Evolutionary conservation across 2,797 vertebrate species (phyloP), one percentile per base, ranked within the genome.

Genomic region (Onychomys leucogaster): DNA sequence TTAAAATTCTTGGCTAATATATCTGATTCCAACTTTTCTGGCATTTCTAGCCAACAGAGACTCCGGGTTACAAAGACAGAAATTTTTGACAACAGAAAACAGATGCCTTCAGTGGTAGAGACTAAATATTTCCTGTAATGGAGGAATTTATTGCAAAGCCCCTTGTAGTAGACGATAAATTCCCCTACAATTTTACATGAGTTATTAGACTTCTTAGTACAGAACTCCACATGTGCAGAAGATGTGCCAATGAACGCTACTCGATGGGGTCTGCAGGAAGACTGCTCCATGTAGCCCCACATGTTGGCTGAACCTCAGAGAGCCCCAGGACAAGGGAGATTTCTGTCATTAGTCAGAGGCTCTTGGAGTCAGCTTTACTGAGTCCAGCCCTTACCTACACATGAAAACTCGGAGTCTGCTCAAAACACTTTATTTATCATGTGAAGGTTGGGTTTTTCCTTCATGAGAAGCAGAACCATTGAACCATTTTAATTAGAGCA

Each of bases 91-190:
- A 95, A 73, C 96, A 91, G 63, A 95, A 90, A 96, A 92, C 96
- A 96, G 95, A 97, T 94, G 91, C 95, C 69, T 92, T 43, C 86
- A 78, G 49, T 17, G 57, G 78, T n/a, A 69, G 75, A 92, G 49
- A 85, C 97, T 73, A 91, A 95, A 73, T 78, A 76, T 82, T 96
- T 95, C 94, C 91, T 91, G 97, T 86, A 95, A 46, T 14, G 69
- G 29, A 59, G 80, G 94, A 91, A 89, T 94, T 90, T 90, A 94
- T 65, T 16, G 77, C 43, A 69, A 55, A 87, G 81, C 77, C 92
- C 77, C 96, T 80, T 49, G 41, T 32, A 41, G 94, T 25, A 37
- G 76, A 88, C 86, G 46, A 55, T 87, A 91, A 92, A 76, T 90
- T 92, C 96, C 63, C 16, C 25, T 61, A 9, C 2, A 21, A 59